phyloP scores from a whole-genome alignment of 1,140 invertebrate species.

The Harlomillsia oculata region DNA sequence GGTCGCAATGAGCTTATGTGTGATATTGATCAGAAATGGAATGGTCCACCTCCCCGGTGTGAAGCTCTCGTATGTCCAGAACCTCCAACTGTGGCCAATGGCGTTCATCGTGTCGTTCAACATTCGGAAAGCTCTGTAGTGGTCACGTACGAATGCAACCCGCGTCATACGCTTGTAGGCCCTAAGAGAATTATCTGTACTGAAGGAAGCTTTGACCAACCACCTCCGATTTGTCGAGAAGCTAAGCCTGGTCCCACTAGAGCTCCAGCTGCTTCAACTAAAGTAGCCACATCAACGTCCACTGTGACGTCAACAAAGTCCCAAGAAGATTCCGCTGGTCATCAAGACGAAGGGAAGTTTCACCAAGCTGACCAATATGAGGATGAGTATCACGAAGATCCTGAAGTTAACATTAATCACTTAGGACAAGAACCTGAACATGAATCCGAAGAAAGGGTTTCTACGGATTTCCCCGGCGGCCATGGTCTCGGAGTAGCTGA shows the following conservation, averaged over 20 bases:
- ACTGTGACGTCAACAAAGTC: not conserved
- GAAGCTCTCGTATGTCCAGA: slow-evolving; percentile 39
- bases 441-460: not conserved
- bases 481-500: not conserved
- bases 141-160: slow-evolving; percentile 64
- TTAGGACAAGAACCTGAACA: not conserved
- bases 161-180: slow-evolving; percentile 58
- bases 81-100: slow-evolving; percentile 61
- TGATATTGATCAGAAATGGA: slow-evolving; percentile 86
- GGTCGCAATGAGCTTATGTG: slow-evolving; percentile 70
- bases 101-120: slow-evolving; percentile 51
- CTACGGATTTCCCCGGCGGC: not conserved
- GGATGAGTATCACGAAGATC: not conserved
- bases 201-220: slow-evolving; percentile 66
- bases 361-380: slow-evolving; percentile 7
- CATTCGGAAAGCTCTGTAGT: slow-evolving; percentile 53
- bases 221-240: slow-evolving; percentile 47
- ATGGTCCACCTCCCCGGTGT: slow-evolving; percentile 71
- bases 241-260: slow-evolving; percentile 7
- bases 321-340: not conserved
- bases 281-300: slow-evolving; percentile 3
- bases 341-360: slow-evolving; percentile 34
- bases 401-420: slow-evolving; percentile 43
- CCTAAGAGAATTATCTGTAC: slow-evolving; percentile 57
- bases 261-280: slow-evolving; percentile 32